Evolutionary conservation across 2,797 vertebrate species (phyloP).

Genomic region (Peromyscus nudipes): DNA sequence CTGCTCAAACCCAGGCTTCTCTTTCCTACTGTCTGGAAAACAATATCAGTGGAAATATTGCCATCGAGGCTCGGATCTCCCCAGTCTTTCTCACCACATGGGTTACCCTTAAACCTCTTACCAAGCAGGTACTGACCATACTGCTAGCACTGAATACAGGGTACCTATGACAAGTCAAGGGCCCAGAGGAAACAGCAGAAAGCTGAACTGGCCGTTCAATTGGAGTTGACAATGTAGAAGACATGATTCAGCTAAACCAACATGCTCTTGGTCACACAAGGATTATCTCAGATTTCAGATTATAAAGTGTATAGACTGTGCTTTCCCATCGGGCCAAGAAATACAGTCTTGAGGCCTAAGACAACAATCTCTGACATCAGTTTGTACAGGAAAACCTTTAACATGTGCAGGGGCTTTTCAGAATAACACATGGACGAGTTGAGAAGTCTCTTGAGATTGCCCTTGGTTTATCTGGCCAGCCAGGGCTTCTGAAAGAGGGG

Average conservation of each 20-base stretch:
- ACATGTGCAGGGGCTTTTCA: conserved; percentile 60
- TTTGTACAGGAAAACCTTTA: conserved; percentile 66
- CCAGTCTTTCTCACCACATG: neutral
- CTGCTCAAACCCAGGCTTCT: neutral
- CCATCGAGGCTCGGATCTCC: neutral
- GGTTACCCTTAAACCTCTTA: neutral
- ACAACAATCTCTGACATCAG: conserved; percentile 74
- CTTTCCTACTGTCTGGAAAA: neutral
- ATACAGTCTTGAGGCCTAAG: conserved; percentile 72
- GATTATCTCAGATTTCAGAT: conserved; percentile 76
- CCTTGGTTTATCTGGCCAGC: conserved; percentile 13
- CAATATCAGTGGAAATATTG: neutral
- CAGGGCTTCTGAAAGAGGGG: conserved; percentile 24
- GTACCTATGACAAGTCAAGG: neutral
- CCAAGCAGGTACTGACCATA: neutral
- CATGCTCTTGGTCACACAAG: conserved; percentile 58
- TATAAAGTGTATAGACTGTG: conserved; percentile 55
- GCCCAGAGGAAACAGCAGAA: neutral
- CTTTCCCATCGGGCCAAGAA: conserved; percentile 73
- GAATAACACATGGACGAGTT: conserved; percentile 61
- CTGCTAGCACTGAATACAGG: neutral
- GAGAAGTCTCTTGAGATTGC: conserved; percentile 26
- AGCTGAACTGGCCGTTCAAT: neutral
- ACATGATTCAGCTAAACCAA: conserved; percentile 64
- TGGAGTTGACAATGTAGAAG: conserved; percentile 60